These are phyloP conservation scores for Malurus cyaneus DNA, from an alignment of 2,113 vertebrate species.

Conservation along the genomic window DNA sequence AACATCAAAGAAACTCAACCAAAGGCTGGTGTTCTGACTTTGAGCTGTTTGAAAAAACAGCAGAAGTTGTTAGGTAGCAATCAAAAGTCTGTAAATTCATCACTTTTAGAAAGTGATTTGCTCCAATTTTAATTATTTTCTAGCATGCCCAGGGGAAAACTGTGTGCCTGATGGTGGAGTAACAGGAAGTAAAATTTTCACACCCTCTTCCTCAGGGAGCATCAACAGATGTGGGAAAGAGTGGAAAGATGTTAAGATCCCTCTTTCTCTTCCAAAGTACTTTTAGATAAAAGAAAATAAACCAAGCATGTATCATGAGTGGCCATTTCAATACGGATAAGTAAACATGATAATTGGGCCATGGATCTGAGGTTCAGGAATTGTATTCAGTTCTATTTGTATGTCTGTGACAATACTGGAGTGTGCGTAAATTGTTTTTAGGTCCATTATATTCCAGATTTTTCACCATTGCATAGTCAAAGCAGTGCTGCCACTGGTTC, in stretches of 20 bases:
- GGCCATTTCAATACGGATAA: not conserved
- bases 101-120: not conserved
- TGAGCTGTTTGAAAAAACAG: not conserved
- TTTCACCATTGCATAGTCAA: not conserved
- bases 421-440: not conserved
- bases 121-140: not conserved
- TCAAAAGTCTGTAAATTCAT: not conserved
- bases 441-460: not conserved
- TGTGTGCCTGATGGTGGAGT: not conserved
- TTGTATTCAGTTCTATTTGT: not conserved
- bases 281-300: not conserved
- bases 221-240: not conserved
- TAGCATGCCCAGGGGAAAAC: not conserved
- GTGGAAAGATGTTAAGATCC: not conserved
- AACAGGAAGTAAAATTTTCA: not conserved
- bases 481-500: not conserved
- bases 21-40: not conserved
- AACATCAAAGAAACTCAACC: not conserved
- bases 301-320: accelerated
- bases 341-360: not conserved
- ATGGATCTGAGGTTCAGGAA: not conserved
- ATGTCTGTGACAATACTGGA: not conserved
- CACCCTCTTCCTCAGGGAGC: not conserved
- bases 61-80: not conserved
- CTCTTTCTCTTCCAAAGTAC: not conserved